Evolutionary conservation across 2,888 invertebrate species (phyloP).

Genomic region (Steinernema hermaphroditum): DNA sequence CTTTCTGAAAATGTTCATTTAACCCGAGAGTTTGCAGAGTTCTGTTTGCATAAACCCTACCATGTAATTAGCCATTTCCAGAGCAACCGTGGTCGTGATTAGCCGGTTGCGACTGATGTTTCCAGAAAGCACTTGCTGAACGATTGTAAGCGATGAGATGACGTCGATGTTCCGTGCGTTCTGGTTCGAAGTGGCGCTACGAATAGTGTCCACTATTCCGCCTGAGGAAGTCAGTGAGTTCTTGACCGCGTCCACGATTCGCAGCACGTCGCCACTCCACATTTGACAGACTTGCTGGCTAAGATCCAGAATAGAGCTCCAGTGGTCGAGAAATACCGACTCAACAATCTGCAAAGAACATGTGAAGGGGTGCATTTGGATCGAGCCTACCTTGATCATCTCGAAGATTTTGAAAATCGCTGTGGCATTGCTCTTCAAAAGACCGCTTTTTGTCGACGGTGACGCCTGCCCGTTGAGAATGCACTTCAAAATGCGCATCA

Average conservation of each 20-base stretch:
- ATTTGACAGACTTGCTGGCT: slow-evolving; percentile 37
- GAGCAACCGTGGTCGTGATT: slow-evolving; percentile 42
- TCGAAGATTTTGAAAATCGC: slow-evolving; percentile 49
- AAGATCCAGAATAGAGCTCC: slow-evolving; percentile 46
- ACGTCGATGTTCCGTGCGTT: slow-evolving; percentile 37
- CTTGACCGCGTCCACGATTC: slow-evolving; percentile 38
- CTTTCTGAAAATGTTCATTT: background rate
- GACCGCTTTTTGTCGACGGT: slow-evolving; percentile 20
- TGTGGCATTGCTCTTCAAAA: slow-evolving; percentile 44
- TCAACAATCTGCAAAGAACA: slow-evolving; percentile 35
- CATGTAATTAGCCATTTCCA: slow-evolving; percentile 51
- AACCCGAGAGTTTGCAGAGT: too few relatives aligned
- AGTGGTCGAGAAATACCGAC: slow-evolving; percentile 35
- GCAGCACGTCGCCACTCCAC: slow-evolving; percentile 35
- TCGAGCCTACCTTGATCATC: slow-evolving; percentile 39
- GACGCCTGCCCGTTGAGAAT: slow-evolving; percentile 75
- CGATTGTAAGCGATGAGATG: slow-evolving; percentile 42
- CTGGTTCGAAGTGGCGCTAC: slow-evolving; percentile 25
- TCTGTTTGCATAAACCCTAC: slow-evolving; percentile 30
- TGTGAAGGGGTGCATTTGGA: slow-evolving; percentile 1
- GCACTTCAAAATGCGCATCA: slow-evolving; percentile 72
- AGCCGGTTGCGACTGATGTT: slow-evolving; percentile 37
- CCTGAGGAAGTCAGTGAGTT: slow-evolving; percentile 22
- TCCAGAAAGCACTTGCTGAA: slow-evolving; percentile 31
- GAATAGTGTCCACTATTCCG: slow-evolving; percentile 53